Base-by-base conservation (phyloP, 2,113 vertebrate genomes). In the Eclectus roratus region DNA sequence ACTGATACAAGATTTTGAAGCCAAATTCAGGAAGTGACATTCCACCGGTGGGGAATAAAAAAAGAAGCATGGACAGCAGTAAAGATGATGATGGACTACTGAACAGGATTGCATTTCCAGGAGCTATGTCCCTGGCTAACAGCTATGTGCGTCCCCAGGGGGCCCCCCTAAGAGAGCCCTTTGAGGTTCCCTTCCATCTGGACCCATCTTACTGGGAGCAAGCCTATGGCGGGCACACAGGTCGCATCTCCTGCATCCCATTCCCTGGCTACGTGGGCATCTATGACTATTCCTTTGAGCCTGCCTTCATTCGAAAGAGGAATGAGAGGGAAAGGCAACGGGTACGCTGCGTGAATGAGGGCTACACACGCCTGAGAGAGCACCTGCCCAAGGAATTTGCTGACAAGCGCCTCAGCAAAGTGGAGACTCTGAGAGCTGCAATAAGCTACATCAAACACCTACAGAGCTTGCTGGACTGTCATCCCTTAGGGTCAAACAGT, bases 341-440 rank as follows among this genome's bases (percentile, higher is more conserved):
- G 39, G 99, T 99, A 91, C 99, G 99, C 93, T 99, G 98, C 23
- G 99, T 99, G 58, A 99, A 99, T 27, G 98, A 99, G 85, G 99
- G 99, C 39, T 99, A 99, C 91, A 98, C 98, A 10, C 98, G 98
- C 39, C 99, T 99, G 41, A 94, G 99, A 17, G 98, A 98, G 89
- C 99, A 99, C 95, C 98, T 99, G 81, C 99, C 99, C 19, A 97
- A 96, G 41, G 99, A 99, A 63, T 97, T 99, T n/a, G 98, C 98
- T 5, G 98, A 98, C 93, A 98, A 96, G 86, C 97, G 99, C 74
- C 99, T 99, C 85, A 99, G 99, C 97, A 99, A 99, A 86, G 99
- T 99, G 97, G 98, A 99, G 97, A 99, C 99, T 9, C 98, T 99
- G 41, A 97, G 98, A 25, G 99, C 99, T 13, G 99, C 99, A 31